These are phyloP conservation scores for Limenitis camilla DNA, from an alignment of 2,888 invertebrate genomes.

Conservation along the genomic window DNA sequence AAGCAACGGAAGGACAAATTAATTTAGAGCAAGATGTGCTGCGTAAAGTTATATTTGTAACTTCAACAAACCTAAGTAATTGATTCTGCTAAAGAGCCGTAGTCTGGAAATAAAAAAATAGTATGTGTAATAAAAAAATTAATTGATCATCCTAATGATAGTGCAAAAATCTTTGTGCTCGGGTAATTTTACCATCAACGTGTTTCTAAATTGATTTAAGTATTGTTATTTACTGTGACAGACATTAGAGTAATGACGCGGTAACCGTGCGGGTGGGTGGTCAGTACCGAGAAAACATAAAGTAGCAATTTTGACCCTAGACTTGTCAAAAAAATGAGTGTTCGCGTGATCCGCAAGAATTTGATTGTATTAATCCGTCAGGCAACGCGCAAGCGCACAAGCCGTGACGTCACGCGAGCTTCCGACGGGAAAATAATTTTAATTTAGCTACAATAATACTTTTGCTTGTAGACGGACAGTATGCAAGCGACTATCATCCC, in stretches of 20 bases:
- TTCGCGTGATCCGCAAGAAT: conserved; percentile 41
- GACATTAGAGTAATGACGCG: conserved; percentile 3
- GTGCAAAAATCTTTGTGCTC: too few species aligned
- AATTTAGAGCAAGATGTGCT: too few species aligned
- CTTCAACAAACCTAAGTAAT: too few species aligned
- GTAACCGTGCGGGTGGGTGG: conserved; percentile 22
- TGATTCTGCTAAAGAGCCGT: too few species aligned
- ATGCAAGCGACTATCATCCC: conserved; percentile 17
- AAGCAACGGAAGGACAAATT: too few species aligned
- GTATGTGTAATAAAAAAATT: too few species aligned
- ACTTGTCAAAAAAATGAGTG: conserved; percentile 33
- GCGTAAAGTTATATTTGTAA: too few species aligned
- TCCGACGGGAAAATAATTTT: conserved; percentile 39
- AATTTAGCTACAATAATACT: conserved; percentile 27
- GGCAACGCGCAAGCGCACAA: conserved; percentile 38
- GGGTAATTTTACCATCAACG: too few species aligned
- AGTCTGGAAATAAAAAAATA: too few species aligned
- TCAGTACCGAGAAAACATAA: conserved; percentile 17
- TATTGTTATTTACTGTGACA: conserved; percentile 5
- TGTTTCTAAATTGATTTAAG: neutral
- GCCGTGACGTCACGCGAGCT: conserved; percentile 51
- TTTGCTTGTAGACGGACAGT: conserved; percentile 13
- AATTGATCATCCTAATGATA: too few species aligned
- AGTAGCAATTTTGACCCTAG: conserved; percentile 29
- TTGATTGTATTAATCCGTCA: conserved; percentile 47